Conservation (phyloP, 2,113 vertebrate species). For the Ceuthmochares aereus region DNA sequence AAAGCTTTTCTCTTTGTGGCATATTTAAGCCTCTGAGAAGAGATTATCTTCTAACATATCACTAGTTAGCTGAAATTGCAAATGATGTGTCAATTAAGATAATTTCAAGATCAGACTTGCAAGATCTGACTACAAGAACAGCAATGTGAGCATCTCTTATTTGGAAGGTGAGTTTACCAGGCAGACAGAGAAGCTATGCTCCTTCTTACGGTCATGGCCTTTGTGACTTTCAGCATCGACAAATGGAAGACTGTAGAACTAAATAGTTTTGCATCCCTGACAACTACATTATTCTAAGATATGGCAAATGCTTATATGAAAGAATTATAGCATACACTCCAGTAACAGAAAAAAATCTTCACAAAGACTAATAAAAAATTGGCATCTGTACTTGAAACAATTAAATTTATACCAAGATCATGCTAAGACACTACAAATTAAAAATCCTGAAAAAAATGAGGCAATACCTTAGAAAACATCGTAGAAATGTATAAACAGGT, state of each 20-base stretch:
- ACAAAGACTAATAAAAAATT: slow-evolving; percentile 20
- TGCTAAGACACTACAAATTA: not conserved
- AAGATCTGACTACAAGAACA: not conserved
- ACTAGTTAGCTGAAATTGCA: not conserved
- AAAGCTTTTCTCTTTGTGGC: not conserved
- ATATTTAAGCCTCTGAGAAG: not conserved
- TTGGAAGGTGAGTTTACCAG: not conserved
- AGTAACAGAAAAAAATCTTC: not conserved
- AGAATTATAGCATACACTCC: not conserved
- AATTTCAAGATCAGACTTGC: not conserved
- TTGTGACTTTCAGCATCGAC: not conserved
- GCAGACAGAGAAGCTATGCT: not conserved
- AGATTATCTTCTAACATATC: not conserved
- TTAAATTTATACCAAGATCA: not conserved
- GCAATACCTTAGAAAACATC: not conserved
- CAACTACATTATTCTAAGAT: not conserved
- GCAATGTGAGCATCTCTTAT: not conserved
- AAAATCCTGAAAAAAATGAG: not conserved
- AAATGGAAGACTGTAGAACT: not conserved
- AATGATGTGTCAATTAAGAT: not conserved
- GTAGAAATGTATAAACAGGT: not conserved
- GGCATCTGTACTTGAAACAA: not conserved
- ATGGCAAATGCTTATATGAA: not conserved
- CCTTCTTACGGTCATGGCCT: not conserved
- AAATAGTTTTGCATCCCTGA: not conserved